Conservation (phyloP, 2,888 invertebrate genomes). For the Eilema sororculum region DNA sequence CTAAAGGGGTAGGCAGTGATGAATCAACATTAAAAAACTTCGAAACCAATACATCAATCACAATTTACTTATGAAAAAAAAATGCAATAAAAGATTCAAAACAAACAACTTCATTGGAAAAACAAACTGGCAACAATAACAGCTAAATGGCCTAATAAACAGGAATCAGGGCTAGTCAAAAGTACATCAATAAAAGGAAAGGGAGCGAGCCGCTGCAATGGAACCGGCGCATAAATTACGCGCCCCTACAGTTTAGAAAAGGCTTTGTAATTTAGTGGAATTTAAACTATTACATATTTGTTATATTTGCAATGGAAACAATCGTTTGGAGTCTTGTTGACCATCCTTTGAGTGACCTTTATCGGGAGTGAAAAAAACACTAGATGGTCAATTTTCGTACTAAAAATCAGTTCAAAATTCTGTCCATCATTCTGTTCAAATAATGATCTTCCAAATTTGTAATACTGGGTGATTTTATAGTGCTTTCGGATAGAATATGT, state of each 20-base stretch:
- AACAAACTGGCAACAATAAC: constrained; percentile 67
- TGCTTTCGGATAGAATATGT: no score
- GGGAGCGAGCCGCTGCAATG: constrained; percentile 64
- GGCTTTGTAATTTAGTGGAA: constrained; percentile 46
- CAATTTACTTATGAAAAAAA: constrained; percentile 24
- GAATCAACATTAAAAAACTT: no score
- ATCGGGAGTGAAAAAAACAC: no score
- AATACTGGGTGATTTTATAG: no score
- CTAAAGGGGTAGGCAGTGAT: no score
- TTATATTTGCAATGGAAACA: not conserved
- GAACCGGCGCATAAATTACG: constrained; percentile 75
- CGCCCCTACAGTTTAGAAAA: constrained; percentile 55
- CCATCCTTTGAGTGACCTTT: no score
- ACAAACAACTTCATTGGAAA: constrained; percentile 47
- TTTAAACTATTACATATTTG: constrained; percentile 38
- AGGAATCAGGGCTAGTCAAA: constrained; percentile 83
- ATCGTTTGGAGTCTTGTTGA: no score
- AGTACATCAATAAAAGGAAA: constrained; percentile 80
- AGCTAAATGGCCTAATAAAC: constrained; percentile 80
- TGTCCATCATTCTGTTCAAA: no score
- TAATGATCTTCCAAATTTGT: no score
- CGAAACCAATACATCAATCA: not conserved
- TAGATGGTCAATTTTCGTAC: no score
- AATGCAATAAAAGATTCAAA: constrained; percentile 40
- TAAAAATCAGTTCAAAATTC: no score